These are phyloP conservation scores for Drosophila prosaltans DNA, from an alignment of 1,140 invertebrate species.

Conservation along the genomic window DNA sequence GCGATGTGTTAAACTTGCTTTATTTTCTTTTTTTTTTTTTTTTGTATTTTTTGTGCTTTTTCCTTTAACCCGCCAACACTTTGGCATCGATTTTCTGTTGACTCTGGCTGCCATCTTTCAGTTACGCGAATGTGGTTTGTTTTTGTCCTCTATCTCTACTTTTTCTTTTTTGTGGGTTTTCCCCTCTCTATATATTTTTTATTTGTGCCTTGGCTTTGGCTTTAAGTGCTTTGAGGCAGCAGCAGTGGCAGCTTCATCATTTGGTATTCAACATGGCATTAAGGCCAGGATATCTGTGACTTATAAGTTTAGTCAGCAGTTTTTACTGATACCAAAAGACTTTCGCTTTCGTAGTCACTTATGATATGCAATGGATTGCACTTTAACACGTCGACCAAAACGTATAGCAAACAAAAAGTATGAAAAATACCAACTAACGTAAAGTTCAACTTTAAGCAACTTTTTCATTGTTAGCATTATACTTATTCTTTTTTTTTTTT, in stretches of 20 bases:
- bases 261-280: conserved; percentile 78
- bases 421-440: conserved; percentile 2
- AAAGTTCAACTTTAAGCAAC: conserved; percentile 14
- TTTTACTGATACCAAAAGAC: conserved; percentile 32
- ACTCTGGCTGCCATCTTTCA: conserved; percentile 50
- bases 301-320: conserved; percentile 78
- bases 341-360: conserved; percentile 42
- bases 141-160: conserved; percentile 63
- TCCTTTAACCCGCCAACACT: conserved; percentile 67
- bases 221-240: conserved; percentile 7
- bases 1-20: conserved; percentile 20
- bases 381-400: conserved; percentile 50
- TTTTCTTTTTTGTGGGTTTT: conserved; percentile 56
- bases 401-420: conserved; percentile 31
- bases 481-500: background rate
- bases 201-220: conserved; percentile 11
- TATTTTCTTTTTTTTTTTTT: background rate
- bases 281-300: conserved; percentile 81
- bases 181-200: background rate
- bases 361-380: conserved; percentile 40
- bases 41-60: conserved; percentile 42
- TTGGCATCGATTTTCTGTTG: conserved; percentile 69
- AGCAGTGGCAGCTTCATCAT: conserved; percentile 60
- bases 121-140: conserved; percentile 60
- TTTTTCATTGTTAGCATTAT: conserved; percentile 22